Conservation (phyloP, 2,888 invertebrate genomes). For the Melikaiella ostensackeni region DNA sequence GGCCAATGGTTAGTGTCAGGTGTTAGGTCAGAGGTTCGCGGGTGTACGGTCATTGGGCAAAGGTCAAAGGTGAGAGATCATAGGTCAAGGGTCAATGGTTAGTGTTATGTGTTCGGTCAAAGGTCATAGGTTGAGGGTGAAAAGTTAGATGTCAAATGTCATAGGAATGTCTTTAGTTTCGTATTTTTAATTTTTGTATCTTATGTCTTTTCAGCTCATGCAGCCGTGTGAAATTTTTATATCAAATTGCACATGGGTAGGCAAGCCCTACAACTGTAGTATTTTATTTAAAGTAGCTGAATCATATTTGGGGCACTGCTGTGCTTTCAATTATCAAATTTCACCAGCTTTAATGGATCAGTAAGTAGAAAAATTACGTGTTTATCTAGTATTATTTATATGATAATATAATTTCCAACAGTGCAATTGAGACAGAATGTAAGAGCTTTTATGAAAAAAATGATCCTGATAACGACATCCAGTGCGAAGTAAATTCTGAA, state of each 20-base stretch:
- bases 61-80: too few relatives aligned
- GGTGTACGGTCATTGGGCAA: too few relatives aligned
- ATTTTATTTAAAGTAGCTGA: neutral
- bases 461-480: neutral
- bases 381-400: neutral
- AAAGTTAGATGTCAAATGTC: too few relatives aligned
- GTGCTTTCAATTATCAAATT: neutral
- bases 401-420: neutral
- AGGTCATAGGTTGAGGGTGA: too few relatives aligned
- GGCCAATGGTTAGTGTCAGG: too few relatives aligned
- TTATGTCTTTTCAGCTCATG: neutral
- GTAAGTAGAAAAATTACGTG: neutral
- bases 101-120: too few relatives aligned
- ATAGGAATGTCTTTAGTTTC: too few relatives aligned
- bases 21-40: too few relatives aligned
- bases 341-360: neutral
- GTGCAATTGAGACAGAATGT: neutral
- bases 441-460: neutral
- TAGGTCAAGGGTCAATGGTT: too few relatives aligned
- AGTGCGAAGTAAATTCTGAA: neutral
- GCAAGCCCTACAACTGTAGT: neutral
- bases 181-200: too few relatives aligned
- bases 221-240: slow-evolving; percentile 10
- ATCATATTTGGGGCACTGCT: slow-evolving; percentile 8
- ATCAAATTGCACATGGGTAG: neutral